These are phyloP conservation scores for Sebastes reedi DNA, from an alignment of 2,797 vertebrate species.

Conservation along the genomic window DNA sequence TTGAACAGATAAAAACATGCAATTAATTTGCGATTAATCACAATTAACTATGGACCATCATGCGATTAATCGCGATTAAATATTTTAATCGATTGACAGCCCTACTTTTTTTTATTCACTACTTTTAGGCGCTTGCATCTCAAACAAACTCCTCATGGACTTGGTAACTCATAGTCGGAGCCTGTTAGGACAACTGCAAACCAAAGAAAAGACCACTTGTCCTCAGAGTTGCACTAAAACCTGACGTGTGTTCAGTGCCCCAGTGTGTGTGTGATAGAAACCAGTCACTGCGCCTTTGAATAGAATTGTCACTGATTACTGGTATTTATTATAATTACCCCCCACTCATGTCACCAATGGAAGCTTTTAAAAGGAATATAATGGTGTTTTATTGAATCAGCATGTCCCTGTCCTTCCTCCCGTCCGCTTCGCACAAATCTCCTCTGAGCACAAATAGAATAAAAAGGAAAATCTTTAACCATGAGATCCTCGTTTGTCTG, in stretches of 20 bases:
- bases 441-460: constrained; percentile 69
- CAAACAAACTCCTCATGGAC: not conserved
- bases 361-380: constrained; percentile 91
- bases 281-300: constrained; percentile 88
- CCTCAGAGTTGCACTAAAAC: constrained; percentile 50
- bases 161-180: not conserved
- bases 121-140: not conserved
- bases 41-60: no score
- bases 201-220: constrained; percentile 71
- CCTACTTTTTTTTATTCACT: not conserved
- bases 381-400: constrained; percentile 93
- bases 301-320: constrained; percentile 90
- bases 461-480: constrained; percentile 68
- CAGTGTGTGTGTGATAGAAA: constrained; percentile 84
- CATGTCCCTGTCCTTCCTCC: constrained; percentile 76
- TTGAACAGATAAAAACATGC: no score
- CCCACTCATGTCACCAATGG: constrained; percentile 89
- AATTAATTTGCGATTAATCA: no score
- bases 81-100: no score
- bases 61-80: no score
- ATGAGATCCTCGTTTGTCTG: constrained; percentile 31
- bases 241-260: constrained; percentile 62
- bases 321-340: constrained; percentile 97
- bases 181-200: constrained; percentile 15
- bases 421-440: constrained; percentile 67